Base-by-base conservation (phyloP, 1,140 invertebrate species). In the Drosophila baimaii region DNA sequence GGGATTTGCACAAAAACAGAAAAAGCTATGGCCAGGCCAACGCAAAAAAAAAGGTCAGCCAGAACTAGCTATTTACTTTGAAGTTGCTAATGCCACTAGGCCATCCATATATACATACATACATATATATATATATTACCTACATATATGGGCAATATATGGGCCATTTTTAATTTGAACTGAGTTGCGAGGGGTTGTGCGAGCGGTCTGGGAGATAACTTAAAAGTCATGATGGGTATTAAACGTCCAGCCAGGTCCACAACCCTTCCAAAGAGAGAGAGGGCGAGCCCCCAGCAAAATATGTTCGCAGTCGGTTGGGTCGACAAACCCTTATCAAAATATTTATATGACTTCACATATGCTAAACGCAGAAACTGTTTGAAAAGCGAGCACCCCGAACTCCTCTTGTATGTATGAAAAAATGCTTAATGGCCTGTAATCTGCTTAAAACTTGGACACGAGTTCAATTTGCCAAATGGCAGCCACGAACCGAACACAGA, bases 271-370 rank as follows among this genome's bases (percentile, higher is more conserved):
- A 27, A 61, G 47, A 52, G 10, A 6, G 9, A 27, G 21, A 25
- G 41, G 41, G 41, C 52, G 25, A 27, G 58, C 69, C 77, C 35
- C 55, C 39, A 69, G 79, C 65, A 64, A 81, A 81, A 82, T 78
- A 72, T 86, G 79, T 86, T 77, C 54, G 57, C 78, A 78, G 77
- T 71, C 69, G 68, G 74, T 68, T 71, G 69, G 72, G 73, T 88
- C 69, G 51, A 35, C 69, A 71, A 89, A 90, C 86, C 86, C 86
- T 90, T 90, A 90, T 90, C 86, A 90, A 90, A 90, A 90, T 82
- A 90, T 90, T 88, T 90, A 90, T 90, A 90, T 85, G 84, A 84
- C 72, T 88, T 88, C 81, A 71, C 85, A 90, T 86, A 90, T 90
- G 85, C 80, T 89, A 84, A 88, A 49, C 65, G 63, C 84, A 90